Base-by-base conservation (phyloP, 2,888 invertebrate genomes). In the Epistrophe eligans region DNA sequence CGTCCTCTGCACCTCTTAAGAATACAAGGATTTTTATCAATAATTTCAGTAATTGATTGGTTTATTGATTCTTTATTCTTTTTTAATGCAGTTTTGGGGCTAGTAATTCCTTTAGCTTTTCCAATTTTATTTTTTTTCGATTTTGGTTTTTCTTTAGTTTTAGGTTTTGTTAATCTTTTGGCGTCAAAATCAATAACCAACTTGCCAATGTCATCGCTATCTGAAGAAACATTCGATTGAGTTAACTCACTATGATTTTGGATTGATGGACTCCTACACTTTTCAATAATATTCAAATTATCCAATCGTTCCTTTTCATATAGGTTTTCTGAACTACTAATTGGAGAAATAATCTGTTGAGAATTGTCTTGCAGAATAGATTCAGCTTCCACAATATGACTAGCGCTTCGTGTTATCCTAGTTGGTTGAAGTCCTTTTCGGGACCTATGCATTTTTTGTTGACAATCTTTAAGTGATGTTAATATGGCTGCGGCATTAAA, bases 401-500 rank as follows among this genome's bases (percentile, higher is more conserved):
- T 81, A 8, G 73, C 62, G 52, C 81, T 85, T 57, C 84, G 67
- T 28, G 77, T 77, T 15, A 84, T 43, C 32, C 84, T 73, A 17
- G 73, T 73, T 15, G 77, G 52, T 11, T 77, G 76, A 19, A 24
- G n/a, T 43, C 19, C 19, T 19, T 80, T 73, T 7, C 32, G 15
- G 35, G n/a, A 17, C 35, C 48, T 60, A 4, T 13, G 17, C 5
- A 11, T 5, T 64, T 76, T 81, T 5, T 32, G n/a, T 11, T 60
- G 4, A 13, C 17, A 9, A 6, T 55, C 13, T 73, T 84, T 81
- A 4, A 81, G 40, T 62, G 73, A 77, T 1, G 67, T 77, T 6
- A 81, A 60, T 50, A 85, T 81, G 11, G 72, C 70, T 13, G 84
- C 84, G 10, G 73, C 84, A 3, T 73, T 81, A 1, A 81, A 67